Evolutionary conservation across 2,888 invertebrate species (phyloP), one percentile per base, ranked within the genome.

Genomic region (Tricholauxania praeusta): DNA sequence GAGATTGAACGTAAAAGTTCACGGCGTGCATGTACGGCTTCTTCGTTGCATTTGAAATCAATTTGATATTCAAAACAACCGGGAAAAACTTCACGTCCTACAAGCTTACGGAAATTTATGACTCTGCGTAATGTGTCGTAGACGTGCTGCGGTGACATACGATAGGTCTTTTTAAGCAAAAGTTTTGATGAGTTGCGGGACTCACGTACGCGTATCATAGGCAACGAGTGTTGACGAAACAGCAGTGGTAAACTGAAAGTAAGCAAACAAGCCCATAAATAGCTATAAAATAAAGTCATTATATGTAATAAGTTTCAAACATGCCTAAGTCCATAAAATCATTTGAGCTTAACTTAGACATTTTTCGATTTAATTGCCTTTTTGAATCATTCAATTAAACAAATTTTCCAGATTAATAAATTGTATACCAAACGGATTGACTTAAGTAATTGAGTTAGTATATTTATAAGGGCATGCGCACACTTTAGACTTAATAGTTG

Each of bases 11-110:
- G 74, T 1, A 80, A 53, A 2, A 80, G 74, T 8, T 62, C 48
- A 1, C 79, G 76, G 15, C 82, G 78, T 0, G 80, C 85, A 19
- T 73, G 69, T 4, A 82, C 80, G 1, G 86, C 86, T 14, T 78
- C 77, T 2, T 82, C 80, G 48, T 84, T 85, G 55, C 82, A 84
- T 7, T 78, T 77, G 72, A 83, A 85, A 0, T 76, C 59, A 1
- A 85, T 78, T 59, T 81, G 72, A 22, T 83, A 84, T 64, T 78
- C 70, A 60, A 78, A 82, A 8, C 48, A 19, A 1, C 60, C 22
- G 0, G 77, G 79, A 0, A 15, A 28, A 0, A 73, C 7, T 62
- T 81, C 81, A 19, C 74, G 75, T 0, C 80, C 79, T 6, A 78
- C 73, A 1, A 86, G 51, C n/a, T 79, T 78, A 0, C 74, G 57